Evolutionary conservation across 2,797 vertebrate genomes (phyloP).

Genomic region (Etheostoma perlongum): DNA sequence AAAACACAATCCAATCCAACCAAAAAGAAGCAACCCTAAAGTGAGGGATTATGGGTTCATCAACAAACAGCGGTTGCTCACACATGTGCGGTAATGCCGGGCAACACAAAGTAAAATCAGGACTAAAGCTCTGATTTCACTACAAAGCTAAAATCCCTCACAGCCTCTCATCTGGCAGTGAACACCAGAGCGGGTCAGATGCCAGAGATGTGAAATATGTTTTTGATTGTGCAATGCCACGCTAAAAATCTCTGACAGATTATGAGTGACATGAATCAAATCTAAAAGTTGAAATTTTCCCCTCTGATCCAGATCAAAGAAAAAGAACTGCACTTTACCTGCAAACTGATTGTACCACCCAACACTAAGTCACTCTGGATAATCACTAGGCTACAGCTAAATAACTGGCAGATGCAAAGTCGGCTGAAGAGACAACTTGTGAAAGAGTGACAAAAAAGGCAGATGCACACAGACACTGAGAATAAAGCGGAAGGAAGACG

Average conservation of each 20-base stretch:
- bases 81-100: background rate
- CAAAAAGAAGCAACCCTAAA: background rate
- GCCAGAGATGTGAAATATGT: too few relatives aligned
- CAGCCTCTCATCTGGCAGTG: background rate
- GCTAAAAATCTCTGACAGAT: background rate
- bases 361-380: slow-evolving; percentile 8
- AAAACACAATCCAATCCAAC: background rate
- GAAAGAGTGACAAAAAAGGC: slow-evolving; percentile 16
- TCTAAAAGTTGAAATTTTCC: slow-evolving; percentile 12
- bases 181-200: background rate
- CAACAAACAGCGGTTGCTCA: background rate
- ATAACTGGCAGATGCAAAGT: background rate
- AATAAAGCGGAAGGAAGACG: slow-evolving; percentile 7
- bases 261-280: background rate
- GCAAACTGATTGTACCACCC: background rate
- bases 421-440: background rate
- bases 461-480: background rate
- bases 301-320: background rate
- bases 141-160: background rate
- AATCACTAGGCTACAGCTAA: background rate
- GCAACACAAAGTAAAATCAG: background rate
- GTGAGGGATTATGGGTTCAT: background rate
- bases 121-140: background rate
- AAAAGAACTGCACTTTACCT: slow-evolving; percentile 1
- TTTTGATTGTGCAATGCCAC: too few relatives aligned